Percentiles rank a stretch among this genome's conserved stretches.
These are phyloP conservation scores for Trissolcus basalis DNA, from an alignment of 1,140 invertebrate genomes.

Conservation along the genomic window DNA sequence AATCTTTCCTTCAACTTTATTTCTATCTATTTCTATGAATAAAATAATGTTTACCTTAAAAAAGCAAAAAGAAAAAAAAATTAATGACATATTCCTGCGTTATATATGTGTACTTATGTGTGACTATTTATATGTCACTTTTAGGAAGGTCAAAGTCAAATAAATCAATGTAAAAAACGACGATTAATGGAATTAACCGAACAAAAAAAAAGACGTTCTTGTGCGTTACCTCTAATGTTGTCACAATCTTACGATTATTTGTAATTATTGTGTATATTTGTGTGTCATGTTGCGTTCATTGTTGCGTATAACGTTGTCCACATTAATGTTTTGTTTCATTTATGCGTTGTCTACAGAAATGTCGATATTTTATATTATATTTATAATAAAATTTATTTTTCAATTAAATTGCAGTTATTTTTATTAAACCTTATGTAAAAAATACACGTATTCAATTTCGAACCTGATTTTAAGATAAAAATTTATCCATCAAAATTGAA, in stretches of 20 bases:
- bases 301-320: slow-evolving; percentile 10
- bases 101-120: slow-evolving; percentile 2
- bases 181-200: slow-evolving; percentile 14
- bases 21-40: no score
- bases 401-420: no score
- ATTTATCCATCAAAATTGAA: no score
- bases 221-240: no score
- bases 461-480: no score
- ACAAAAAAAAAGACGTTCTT: not conserved
- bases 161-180: slow-evolving; percentile 16
- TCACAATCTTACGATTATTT: no score
- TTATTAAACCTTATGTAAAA: no score
- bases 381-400: slow-evolving; percentile 44
- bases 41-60: no score
- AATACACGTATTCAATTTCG: no score
- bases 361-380: slow-evolving; percentile 43
- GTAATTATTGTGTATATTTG: no score
- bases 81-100: no score
- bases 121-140: slow-evolving; percentile 31
- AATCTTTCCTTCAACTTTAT: slow-evolving; percentile 9
- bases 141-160: slow-evolving; percentile 14
- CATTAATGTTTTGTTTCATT: slow-evolving; percentile 8
- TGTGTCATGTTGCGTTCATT: slow-evolving; percentile 16
- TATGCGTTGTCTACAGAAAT: slow-evolving; percentile 28
- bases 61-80: no score